phyloP scores from a whole-genome alignment of 2,797 vertebrate species.

The Argentina silus region DNA sequence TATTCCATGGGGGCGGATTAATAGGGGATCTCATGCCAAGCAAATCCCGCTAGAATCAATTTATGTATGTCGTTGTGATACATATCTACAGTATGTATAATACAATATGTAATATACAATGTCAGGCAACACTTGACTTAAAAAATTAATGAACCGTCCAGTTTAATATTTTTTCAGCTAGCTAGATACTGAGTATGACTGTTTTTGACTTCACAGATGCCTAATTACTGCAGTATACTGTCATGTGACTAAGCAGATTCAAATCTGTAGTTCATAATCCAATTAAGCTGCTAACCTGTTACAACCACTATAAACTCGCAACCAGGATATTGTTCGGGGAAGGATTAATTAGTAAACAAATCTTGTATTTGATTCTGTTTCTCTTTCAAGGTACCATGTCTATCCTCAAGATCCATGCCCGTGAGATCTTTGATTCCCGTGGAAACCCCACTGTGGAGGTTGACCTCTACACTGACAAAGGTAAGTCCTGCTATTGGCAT shows the following conservation, averaged over 20 bases:
- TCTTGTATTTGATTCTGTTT: neutral
- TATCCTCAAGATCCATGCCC: slow-evolving; percentile 84
- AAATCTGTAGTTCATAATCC: slow-evolving; percentile 60
- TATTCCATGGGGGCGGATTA: slow-evolving; percentile 5
- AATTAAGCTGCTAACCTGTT: slow-evolving; percentile 62
- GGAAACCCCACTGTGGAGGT: slow-evolving; percentile 97
- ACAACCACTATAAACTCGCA: slow-evolving; percentile 55
- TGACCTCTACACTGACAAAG: slow-evolving; percentile 88
- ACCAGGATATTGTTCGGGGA: slow-evolving; percentile 58
- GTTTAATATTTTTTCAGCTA: too few relatives aligned
- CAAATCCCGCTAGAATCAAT: neutral
- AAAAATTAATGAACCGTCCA: too few relatives aligned
- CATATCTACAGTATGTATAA: too few relatives aligned
- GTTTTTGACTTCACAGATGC: neutral
- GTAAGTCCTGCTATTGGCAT: slow-evolving; percentile 59
- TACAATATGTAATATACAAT: too few relatives aligned
- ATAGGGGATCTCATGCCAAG: neutral
- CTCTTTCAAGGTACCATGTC: slow-evolving; percentile 79
- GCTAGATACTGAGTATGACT: too few relatives aligned
- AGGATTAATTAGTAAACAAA: neutral
- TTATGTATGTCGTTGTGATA: neutral
- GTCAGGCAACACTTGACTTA: too few relatives aligned
- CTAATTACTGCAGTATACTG: slow-evolving; percentile 28
- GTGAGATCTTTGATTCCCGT: slow-evolving; percentile 96
- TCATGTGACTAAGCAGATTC: slow-evolving; percentile 68